phyloP scores from a whole-genome alignment of 1,140 invertebrate species.

The Heliconius eleuchia region DNA sequence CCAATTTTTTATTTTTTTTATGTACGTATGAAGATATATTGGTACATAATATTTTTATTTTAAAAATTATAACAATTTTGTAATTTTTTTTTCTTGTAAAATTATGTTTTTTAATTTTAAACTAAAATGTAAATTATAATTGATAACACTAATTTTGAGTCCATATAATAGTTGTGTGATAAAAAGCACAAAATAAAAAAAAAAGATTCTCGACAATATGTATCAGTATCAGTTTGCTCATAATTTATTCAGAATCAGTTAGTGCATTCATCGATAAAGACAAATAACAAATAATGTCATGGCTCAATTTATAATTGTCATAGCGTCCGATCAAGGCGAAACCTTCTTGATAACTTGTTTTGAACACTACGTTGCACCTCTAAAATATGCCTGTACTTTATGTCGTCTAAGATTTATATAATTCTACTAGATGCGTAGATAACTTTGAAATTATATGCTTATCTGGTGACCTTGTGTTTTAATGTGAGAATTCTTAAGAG shows the following conservation, averaged over 20 bases:
- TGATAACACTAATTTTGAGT: too few species aligned
- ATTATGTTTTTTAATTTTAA: too few species aligned
- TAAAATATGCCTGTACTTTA: conserved; percentile 33
- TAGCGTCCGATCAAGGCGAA: conserved; percentile 66
- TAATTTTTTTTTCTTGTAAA: too few species aligned
- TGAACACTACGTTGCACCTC: conserved; percentile 36
- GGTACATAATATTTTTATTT: too few species aligned
- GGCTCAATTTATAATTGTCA: conserved; percentile 58
- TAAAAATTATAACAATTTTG: too few species aligned
- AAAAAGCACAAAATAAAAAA: background rate
- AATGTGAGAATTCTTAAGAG: conserved; percentile 63
- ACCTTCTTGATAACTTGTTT: conserved; percentile 60
- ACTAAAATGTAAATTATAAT: too few species aligned
- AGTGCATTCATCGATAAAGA: conserved; percentile 26
- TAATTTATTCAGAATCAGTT: background rate
- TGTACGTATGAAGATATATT: too few species aligned
- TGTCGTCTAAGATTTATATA: conserved; percentile 46
- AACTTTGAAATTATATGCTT: conserved; percentile 33
- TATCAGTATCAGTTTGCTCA: background rate
- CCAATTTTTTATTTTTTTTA: background rate
- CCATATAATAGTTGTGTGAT: too few species aligned
- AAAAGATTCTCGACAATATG: background rate
- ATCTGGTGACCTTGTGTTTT: conserved; percentile 53
- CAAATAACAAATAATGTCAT: conserved; percentile 61
- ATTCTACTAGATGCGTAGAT: conserved; percentile 34